A percentile compares a stretch with the other conserved stretches of the same genome.
These are phyloP conservation scores for Falco peregrinus DNA, from an alignment of 2,797 vertebrate genomes.

Conservation along the genomic window DNA sequence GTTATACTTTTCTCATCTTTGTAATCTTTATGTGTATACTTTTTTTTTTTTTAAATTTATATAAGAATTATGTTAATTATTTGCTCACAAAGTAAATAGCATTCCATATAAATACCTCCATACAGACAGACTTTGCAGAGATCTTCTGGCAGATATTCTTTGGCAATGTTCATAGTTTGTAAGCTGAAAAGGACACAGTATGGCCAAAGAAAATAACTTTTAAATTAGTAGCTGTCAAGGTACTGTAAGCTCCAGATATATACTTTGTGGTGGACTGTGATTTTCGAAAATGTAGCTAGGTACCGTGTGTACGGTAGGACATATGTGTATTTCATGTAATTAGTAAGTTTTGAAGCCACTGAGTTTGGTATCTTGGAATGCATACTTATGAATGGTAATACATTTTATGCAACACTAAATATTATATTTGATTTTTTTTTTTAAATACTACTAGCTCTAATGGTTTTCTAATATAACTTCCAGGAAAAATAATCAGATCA, in stretches of 20 bases:
- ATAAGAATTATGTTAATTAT: not conserved
- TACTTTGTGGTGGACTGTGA: not conserved
- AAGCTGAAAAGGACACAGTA: not conserved
- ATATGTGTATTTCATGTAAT: not conserved
- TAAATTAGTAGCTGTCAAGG: not conserved
- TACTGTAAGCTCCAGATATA: not conserved
- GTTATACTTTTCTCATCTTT: not conserved
- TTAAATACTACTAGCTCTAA: not conserved
- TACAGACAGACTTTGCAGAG: not conserved
- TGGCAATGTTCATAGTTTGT: not conserved
- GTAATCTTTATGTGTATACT: not conserved
- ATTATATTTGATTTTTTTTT: not conserved
- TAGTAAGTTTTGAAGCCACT: not conserved
- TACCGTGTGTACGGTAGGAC: rapidly evolving
- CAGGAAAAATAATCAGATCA: not conserved
- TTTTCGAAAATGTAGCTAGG: not conserved
- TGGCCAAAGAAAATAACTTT: not conserved
- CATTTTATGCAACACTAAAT: not conserved
- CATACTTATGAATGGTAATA: not conserved
- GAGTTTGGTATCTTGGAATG: not conserved
- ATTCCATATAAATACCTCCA: not conserved
- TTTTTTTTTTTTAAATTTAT: not conserved
- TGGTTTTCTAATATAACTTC: not conserved
- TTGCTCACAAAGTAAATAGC: not conserved
- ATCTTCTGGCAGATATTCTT: not conserved